Base-by-base conservation (phyloP, 2,888 invertebrate species). In the Rosalia funebris region DNA sequence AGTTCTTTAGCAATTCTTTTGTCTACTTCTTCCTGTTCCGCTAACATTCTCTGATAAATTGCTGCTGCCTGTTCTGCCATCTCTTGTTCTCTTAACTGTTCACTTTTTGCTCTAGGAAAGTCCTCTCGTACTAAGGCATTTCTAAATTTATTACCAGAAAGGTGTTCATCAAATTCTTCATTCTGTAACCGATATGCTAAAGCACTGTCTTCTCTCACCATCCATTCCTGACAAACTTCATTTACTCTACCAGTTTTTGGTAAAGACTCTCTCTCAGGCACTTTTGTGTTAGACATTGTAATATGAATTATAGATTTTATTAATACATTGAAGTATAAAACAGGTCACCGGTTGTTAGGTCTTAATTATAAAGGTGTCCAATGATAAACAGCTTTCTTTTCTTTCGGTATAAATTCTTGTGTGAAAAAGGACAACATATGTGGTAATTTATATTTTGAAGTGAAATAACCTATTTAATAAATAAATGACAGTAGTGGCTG, bases 181-280 rank as follows among this genome's bases (percentile, higher is more conserved):
- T 89, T 89, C 80, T 93, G 93, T 25, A 93, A 83, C 69, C 88
- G 87, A 80, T 92, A 89, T 5, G 93, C 93, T 73, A 93, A 79
- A 12, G 91, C 93, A 66, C 91, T 89, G 81, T 93, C 93, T 83
- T 93, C 93, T 73, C 91, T 88, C 25, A 93, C 89, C 71, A 91
- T 83, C 92, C 92, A 93, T 81, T 93, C 91, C 71, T 90, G 88
- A 76, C 92, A 90, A 59, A 92, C 92, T 83, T 88, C 89, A 75
- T 84, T 89, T 50, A 89, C 89, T 77, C 87, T 85, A 64, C 89
- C 89, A 70, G 85, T 83, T 79, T 86, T 87, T 34, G 89, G 88
- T 76, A 88, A 76, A 52, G 85, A 81, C 77, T 88, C 88, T 53
- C 69, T 69, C 52, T 68, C 73, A 60, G 71, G 66, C 57, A 70